These are phyloP conservation scores for Brenthis daphne DNA, from an alignment of 2,888 invertebrate species.

Conservation along the genomic window DNA sequence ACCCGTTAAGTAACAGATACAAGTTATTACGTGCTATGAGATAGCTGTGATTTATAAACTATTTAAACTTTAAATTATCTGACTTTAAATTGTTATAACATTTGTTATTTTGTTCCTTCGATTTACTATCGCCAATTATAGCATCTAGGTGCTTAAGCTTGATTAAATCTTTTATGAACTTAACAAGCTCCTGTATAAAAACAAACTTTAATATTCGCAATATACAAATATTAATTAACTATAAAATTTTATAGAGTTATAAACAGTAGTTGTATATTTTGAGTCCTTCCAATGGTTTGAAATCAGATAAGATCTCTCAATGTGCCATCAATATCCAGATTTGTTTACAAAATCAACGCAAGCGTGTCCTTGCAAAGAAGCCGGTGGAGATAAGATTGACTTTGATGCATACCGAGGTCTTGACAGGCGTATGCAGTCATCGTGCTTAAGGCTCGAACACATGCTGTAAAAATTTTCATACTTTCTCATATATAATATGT, in stretches of 20 bases:
- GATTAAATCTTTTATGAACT: no score
- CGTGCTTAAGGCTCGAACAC: slow-evolving; percentile 48
- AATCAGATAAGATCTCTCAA: slow-evolving; percentile 29
- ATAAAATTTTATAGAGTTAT: slow-evolving; percentile 5
- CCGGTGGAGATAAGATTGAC: slow-evolving; percentile 60
- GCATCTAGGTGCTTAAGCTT: no score
- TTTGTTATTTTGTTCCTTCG: slow-evolving; percentile 3
- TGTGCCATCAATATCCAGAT: slow-evolving; percentile 33
- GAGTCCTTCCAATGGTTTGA: neutral
- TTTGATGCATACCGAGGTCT: slow-evolving; percentile 65
- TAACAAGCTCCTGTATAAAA: no score
- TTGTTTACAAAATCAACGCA: slow-evolving; percentile 50
- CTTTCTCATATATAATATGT: neutral
- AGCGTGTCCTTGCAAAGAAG: slow-evolving; percentile 44
- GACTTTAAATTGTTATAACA: neutral
- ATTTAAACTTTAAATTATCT: slow-evolving; percentile 10
- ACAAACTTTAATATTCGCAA: no score
- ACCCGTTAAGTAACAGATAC: slow-evolving; percentile 31
- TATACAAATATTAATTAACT: neutral
- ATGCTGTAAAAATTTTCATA: neutral
- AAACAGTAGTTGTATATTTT: neutral
- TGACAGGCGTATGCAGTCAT: slow-evolving; percentile 53
- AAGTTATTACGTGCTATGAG: slow-evolving; percentile 32
- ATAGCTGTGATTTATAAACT: slow-evolving; percentile 30
- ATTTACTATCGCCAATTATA: no score